Conservation (phyloP, 2,113 vertebrate genomes). For the Chaetops frenatus region DNA sequence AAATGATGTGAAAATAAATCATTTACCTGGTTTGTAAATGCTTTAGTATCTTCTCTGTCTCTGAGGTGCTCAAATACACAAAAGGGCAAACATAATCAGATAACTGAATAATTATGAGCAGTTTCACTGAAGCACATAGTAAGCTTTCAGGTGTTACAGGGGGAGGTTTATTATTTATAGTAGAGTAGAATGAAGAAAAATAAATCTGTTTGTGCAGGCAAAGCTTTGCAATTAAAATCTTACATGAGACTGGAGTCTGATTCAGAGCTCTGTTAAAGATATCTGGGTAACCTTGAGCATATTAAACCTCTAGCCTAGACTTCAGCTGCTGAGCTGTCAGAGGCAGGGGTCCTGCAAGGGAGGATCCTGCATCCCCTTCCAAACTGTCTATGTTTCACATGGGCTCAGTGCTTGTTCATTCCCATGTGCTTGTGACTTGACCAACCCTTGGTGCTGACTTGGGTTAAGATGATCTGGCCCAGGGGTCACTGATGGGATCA, state of each 20-base stretch:
- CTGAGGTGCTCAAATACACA: background rate
- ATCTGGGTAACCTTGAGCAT: background rate
- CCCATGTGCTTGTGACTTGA: fast-evolving
- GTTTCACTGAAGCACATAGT: background rate
- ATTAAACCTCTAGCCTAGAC: background rate
- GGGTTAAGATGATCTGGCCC: background rate
- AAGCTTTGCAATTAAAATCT: background rate
- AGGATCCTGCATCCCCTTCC: too few species aligned
- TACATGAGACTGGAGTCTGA: background rate
- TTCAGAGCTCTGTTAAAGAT: background rate
- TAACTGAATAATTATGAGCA: background rate
- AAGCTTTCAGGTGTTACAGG: background rate
- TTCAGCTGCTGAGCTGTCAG: background rate
- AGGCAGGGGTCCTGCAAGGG: too few species aligned
- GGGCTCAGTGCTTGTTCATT: background rate
- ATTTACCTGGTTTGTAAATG: background rate
- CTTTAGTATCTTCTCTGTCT: background rate
- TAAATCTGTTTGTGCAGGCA: background rate
- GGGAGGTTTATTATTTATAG: background rate
- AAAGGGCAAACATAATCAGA: background rate
- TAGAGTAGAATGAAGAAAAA: background rate
- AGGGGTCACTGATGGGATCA: background rate
- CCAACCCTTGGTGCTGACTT: background rate
- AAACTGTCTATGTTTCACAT: background rate
- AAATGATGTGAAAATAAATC: background rate